Evolutionary conservation across 2,888 invertebrate species (phyloP).

Genomic region (Euspilapteryx auroguttella): DNA sequence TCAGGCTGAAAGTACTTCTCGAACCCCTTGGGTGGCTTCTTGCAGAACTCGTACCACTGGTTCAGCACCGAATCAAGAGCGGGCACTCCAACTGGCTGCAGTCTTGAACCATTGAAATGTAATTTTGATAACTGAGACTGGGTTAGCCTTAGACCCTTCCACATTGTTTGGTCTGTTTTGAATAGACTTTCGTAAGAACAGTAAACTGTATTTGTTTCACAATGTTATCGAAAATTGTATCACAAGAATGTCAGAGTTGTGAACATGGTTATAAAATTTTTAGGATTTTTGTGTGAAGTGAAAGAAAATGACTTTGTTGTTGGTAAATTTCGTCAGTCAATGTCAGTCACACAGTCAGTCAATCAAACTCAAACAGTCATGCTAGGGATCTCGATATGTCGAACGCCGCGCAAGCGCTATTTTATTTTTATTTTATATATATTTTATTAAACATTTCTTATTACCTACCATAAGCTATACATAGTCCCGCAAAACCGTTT

Average conservation of each 20-base stretch:
- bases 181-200: too few species aligned
- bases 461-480: too few species aligned
- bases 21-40: constrained; percentile 89
- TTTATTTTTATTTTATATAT: too few species aligned
- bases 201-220: constrained; percentile 29
- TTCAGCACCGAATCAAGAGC: constrained; percentile 62
- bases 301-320: too few species aligned
- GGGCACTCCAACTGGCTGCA: constrained; percentile 48
- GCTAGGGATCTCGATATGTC: too few species aligned
- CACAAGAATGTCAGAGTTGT: constrained; percentile 26
- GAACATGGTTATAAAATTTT: constrained; percentile 50
- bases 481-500: too few species aligned
- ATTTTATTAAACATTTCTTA: too few species aligned
- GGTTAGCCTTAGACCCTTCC: constrained; percentile 50
- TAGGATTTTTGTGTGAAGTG: too few species aligned
- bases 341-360: too few species aligned
- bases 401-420: too few species aligned
- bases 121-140: constrained; percentile 47
- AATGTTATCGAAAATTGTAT: constrained; percentile 29
- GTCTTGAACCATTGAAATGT: constrained; percentile 41
- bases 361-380: too few species aligned
- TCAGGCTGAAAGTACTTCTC: constrained; percentile 86
- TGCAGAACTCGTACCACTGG: constrained; percentile 68
- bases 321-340: too few species aligned
- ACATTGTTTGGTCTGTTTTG: constrained; percentile 23